phyloP scores from a whole-genome alignment of 2,797 vertebrate genomes.

The Ctenopoma multispine region DNA sequence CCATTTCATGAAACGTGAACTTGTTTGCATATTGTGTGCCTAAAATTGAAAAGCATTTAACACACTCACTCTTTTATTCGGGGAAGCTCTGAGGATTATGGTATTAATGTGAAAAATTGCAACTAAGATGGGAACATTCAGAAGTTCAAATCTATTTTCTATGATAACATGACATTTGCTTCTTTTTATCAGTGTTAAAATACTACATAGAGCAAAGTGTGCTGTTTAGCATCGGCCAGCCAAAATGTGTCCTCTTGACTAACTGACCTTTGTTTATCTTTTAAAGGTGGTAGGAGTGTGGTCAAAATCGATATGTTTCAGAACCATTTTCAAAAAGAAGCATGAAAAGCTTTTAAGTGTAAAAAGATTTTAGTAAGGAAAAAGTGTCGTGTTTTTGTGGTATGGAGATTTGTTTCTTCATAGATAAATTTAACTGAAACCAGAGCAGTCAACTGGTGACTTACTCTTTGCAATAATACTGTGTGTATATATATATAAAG shows the following conservation, averaged over 20 bases:
- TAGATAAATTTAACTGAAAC: constrained; percentile 21
- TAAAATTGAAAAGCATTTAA: neutral
- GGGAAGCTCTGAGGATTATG: constrained; percentile 25
- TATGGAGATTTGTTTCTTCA: constrained; percentile 46
- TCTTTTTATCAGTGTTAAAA: constrained; percentile 43
- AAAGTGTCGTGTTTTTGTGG: constrained; percentile 23
- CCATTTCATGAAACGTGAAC: neutral
- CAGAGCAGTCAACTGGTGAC: constrained; percentile 10
- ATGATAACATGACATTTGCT: constrained; percentile 47
- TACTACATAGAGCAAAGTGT: constrained; percentile 15
- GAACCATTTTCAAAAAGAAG: constrained; percentile 18
- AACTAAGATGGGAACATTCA: constrained; percentile 27
- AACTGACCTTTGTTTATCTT: constrained; percentile 57
- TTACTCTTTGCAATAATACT: constrained; percentile 3
- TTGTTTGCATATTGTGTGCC: neutral
- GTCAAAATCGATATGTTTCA: constrained; percentile 41
- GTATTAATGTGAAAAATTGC: constrained; percentile 28
- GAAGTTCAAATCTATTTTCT: constrained; percentile 25
- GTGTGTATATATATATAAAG: constrained; percentile 15
- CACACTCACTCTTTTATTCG: neutral
- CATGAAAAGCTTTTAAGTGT: constrained; percentile 51
- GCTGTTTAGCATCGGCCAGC: constrained; percentile 22
- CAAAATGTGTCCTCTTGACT: constrained; percentile 44
- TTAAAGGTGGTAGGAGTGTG: neutral
- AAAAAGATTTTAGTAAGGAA: constrained; percentile 24